phyloP scores from a whole-genome alignment of 2,113 vertebrate genomes.

The Python bivittatus region DNA sequence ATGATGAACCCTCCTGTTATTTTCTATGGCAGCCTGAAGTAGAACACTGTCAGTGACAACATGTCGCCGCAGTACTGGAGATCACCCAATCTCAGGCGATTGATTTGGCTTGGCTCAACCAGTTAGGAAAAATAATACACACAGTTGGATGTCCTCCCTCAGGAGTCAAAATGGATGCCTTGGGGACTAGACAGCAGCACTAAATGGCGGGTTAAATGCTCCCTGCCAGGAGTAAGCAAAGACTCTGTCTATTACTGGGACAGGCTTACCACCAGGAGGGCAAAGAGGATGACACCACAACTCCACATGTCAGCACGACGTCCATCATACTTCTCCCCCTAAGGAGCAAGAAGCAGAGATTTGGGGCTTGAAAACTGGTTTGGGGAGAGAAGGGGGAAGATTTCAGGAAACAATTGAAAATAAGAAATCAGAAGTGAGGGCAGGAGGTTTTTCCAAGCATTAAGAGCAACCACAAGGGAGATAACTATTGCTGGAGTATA shows the following conservation, averaged over 20 bases:
- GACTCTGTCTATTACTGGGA: not conserved
- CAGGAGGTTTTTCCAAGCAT: not conserved
- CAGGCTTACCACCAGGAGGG: constrained; percentile 32
- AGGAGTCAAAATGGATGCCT: not conserved
- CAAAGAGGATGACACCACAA: constrained; percentile 85
- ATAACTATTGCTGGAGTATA: not conserved
- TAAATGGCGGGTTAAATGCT: not conserved
- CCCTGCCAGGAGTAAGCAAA: not conserved
- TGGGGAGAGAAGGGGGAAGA: too few relatives aligned
- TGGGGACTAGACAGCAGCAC: not conserved
- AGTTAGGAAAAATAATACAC: not conserved
- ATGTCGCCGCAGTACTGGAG: not conserved
- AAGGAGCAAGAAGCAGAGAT: constrained; percentile 17
- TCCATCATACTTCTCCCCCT: constrained; percentile 93
- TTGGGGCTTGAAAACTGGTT: not conserved
- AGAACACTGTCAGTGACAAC: too few relatives aligned
- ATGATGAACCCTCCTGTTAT: too few relatives aligned
- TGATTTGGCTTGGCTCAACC: not conserved
- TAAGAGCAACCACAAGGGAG: not conserved
- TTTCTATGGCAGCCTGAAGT: not conserved
- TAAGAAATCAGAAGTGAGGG: not conserved
- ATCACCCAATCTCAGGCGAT: too few relatives aligned
- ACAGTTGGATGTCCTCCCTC: not conserved
- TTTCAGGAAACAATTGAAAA: not conserved
- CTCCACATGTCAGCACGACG: constrained; percentile 92